These are phyloP conservation scores for Sinocyclocheilus grahami DNA, from an alignment of 2,113 vertebrate genomes.

Conservation along the genomic window DNA sequence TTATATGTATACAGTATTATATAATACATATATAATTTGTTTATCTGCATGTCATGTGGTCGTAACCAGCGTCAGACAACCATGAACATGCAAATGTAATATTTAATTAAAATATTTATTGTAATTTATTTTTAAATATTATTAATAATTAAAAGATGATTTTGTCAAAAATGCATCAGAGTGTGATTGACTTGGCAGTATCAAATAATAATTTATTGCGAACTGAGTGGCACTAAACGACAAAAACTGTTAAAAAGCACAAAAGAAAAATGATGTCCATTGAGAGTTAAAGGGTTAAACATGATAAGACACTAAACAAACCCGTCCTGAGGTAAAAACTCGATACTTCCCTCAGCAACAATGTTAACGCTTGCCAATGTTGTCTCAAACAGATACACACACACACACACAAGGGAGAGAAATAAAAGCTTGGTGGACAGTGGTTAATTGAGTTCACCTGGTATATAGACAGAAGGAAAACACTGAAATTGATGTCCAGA, in stretches of 20 bases:
- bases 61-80: too few species aligned
- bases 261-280: not conserved
- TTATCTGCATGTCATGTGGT: too few species aligned
- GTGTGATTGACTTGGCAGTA: not conserved
- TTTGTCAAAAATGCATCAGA: not conserved
- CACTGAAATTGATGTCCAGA: not conserved
- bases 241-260: not conserved
- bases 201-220: not conserved
- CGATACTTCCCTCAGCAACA: not conserved
- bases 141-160: not conserved
- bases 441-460: not conserved
- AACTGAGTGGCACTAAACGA: not conserved
- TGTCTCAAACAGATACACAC: not conserved
- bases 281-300: not conserved
- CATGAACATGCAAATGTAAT: too few species aligned
- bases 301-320: not conserved
- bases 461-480: not conserved
- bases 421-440: not conserved
- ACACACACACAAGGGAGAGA: not conserved
- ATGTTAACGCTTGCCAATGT: not conserved
- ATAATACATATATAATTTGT: too few species aligned
- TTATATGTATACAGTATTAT: too few species aligned
- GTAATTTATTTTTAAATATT: too few species aligned
- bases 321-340: not conserved
- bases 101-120: too few species aligned